Percentiles rank a stretch among this genome's conserved stretches.
phyloP scores from a whole-genome alignment of 2,113 vertebrate species.

The Reinhardtius hippoglossoides region DNA sequence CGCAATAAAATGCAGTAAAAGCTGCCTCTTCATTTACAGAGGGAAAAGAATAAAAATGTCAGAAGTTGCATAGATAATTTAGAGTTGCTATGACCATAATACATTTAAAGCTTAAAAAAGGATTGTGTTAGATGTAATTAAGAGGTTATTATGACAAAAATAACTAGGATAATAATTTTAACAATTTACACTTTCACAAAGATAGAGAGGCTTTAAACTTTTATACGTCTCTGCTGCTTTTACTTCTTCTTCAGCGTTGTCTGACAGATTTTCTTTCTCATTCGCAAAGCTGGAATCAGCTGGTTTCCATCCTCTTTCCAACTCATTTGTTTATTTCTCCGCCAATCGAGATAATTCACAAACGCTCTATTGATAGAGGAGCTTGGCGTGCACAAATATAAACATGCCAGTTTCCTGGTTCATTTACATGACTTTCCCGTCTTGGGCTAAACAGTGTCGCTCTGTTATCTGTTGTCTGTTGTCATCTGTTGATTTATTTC shows the following conservation, averaged over 20 bases:
- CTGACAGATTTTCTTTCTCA: conserved; percentile 16
- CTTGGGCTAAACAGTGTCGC: conserved; percentile 13
- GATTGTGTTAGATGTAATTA: not conserved
- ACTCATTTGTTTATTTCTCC: conserved; percentile 71
- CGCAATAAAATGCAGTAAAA: not conserved
- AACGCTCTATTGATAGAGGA: conserved; percentile 53
- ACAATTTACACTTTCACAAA: not conserved
- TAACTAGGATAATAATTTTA: not conserved
- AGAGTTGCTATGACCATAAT: not conserved
- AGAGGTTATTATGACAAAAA: not conserved
- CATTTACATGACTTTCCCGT: conserved; percentile 70
- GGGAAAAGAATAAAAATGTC: not conserved
- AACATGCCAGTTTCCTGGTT: conserved; percentile 61
- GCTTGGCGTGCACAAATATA: conserved; percentile 21
- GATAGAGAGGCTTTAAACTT: not conserved
- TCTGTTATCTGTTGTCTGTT: conserved; percentile 14
- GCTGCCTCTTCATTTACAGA: not conserved
- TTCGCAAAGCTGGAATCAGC: not conserved
- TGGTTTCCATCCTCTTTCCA: conserved; percentile 8
- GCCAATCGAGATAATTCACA: conserved; percentile 46
- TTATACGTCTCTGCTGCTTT: conserved; percentile 4
- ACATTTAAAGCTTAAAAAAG: too few relatives aligned
- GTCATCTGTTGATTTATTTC: conserved; percentile 3
- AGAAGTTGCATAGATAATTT: not conserved
- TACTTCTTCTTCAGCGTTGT: conserved; percentile 4